Percentiles rank a stretch among this genome's conserved stretches.
These are phyloP conservation scores for Hemichromis elongatus DNA, from an alignment of 2,113 vertebrate genomes.

Conservation along the genomic window DNA sequence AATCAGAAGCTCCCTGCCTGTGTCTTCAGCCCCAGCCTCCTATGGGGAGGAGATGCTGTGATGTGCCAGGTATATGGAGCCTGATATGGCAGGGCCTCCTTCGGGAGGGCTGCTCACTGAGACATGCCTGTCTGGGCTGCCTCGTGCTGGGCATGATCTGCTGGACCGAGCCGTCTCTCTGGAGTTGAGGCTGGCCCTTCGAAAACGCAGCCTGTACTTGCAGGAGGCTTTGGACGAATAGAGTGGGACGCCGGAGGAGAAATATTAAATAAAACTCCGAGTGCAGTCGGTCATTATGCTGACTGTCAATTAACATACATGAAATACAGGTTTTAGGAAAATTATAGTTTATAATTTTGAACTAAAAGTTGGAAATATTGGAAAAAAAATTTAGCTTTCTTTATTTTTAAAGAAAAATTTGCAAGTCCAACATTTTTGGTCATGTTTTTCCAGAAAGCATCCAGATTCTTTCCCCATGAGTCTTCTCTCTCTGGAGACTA, in stretches of 20 bases:
- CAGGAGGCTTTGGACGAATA: neutral
- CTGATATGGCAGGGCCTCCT: conserved; percentile 43
- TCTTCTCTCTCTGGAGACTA: neutral
- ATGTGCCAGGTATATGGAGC: conserved; percentile 55
- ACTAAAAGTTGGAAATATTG: neutral
- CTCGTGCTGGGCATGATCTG: conserved; percentile 17
- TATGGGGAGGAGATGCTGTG: conserved; percentile 34
- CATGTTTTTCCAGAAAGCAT: neutral
- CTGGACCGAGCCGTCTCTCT: conserved; percentile 19
- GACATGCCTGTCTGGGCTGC: conserved; percentile 44
- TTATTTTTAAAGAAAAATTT: neutral
- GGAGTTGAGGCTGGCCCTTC: neutral
- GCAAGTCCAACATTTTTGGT: neutral
- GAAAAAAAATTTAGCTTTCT: neutral
- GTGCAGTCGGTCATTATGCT: neutral
- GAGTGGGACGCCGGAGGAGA: neutral
- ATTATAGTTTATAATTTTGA: neutral
- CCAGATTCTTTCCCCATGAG: neutral
- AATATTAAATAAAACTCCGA: neutral
- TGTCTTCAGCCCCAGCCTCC: conserved; percentile 51
- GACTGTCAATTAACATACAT: neutral
- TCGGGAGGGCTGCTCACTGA: conserved; percentile 36
- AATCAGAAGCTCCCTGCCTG: conserved; percentile 62
- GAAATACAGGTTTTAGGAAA: neutral
- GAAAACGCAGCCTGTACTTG: neutral